A percentile compares a stretch with the other conserved stretches of the same genome.
phyloP scores from a whole-genome alignment of 1,140 invertebrate species.

The Cyclina sinensis region DNA sequence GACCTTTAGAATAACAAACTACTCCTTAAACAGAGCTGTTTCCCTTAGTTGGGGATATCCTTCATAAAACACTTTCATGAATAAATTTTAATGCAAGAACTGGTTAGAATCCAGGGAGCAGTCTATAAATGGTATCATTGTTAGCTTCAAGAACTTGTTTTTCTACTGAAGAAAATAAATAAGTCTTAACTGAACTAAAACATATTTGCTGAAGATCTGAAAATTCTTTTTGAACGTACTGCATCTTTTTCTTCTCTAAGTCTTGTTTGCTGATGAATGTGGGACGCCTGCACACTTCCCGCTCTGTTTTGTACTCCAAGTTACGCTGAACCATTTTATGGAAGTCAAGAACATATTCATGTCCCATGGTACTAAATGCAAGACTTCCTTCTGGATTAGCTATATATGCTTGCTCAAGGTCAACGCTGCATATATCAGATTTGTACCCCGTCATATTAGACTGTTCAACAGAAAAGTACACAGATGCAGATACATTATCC shows the following conservation, averaged over 20 bases:
- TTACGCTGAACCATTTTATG: slow-evolving; percentile 44
- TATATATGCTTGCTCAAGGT: slow-evolving; percentile 45
- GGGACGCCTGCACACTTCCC: slow-evolving; percentile 29
- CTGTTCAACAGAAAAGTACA: not conserved
- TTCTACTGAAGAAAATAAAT: too few relatives aligned
- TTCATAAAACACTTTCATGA: too few relatives aligned
- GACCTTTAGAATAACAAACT: too few relatives aligned
- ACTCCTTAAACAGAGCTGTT: too few relatives aligned
- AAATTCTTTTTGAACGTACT: slow-evolving; percentile 12
- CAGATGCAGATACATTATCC: too few relatives aligned
- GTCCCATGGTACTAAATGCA: slow-evolving; percentile 11
- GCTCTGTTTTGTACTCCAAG: slow-evolving; percentile 37
- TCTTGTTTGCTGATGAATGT: slow-evolving; percentile 29
- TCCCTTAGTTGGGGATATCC: too few relatives aligned
- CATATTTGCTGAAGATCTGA: too few relatives aligned
- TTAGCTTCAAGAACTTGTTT: too few relatives aligned
- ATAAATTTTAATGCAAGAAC: too few relatives aligned
- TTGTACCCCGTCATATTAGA: slow-evolving; percentile 9
- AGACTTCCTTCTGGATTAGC: slow-evolving; percentile 42
- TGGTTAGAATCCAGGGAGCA: too few relatives aligned
- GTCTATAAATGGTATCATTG: too few relatives aligned
- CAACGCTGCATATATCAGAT: slow-evolving; percentile 13
- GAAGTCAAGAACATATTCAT: slow-evolving; percentile 52
- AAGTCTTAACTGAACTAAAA: too few relatives aligned
- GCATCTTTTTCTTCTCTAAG: slow-evolving; percentile 23